Conservation (phyloP, 2,113 vertebrate species). For the pig (Sus scrofa) region T2T-Sscrofa CM000817.6:108670001-108670500, state of each 20-base stretch:
- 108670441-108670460: background rate
- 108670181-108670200: background rate
- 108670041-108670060: background rate
- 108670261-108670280: background rate
- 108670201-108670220: constrained; percentile 22
- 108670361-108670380: background rate
- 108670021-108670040: background rate
- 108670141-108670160: background rate
- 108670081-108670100: background rate
- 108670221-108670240: background rate
- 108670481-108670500: background rate
- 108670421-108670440: background rate
- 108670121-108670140: no score
- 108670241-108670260: background rate
- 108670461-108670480: background rate
- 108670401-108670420: constrained; percentile 15
- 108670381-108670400: background rate
- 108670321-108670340: background rate
- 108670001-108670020: background rate
- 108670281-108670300: background rate
- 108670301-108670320: background rate
- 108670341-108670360: background rate
- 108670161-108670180: background rate
- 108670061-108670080: background rate
- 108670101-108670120: background rate